A percentile compares a stretch with the other conserved stretches of the same genome.
These are phyloP conservation scores for Artemia sp. DNA, from an alignment of 2,888 invertebrate genomes.

Conservation along the genomic window DNA sequence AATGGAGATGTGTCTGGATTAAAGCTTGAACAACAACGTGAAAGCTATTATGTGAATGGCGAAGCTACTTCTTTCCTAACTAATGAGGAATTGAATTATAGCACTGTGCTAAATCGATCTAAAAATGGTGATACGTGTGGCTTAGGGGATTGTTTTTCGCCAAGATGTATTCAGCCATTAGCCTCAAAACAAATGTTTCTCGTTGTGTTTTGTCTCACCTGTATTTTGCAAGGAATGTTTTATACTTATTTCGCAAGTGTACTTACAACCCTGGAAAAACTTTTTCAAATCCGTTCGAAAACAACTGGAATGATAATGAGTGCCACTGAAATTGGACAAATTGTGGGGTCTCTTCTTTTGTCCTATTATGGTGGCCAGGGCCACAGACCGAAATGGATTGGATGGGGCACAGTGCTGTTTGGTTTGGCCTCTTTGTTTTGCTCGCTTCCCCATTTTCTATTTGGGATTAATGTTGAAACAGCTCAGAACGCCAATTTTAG, in stretches of 20 bases:
- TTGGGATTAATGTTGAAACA: slow-evolving; percentile 36
- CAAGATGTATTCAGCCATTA: slow-evolving; percentile 49
- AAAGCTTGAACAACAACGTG: background rate
- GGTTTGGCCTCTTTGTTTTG: slow-evolving; percentile 69
- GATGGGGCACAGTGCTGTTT: slow-evolving; percentile 74
- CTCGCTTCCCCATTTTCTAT: slow-evolving; percentile 69
- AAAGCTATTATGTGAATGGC: slow-evolving; percentile 6
- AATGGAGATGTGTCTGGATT: slow-evolving; percentile 11
- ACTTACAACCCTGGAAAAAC: slow-evolving; percentile 78
- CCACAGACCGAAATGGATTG: slow-evolving; percentile 82
- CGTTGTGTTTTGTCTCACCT: slow-evolving; percentile 46
- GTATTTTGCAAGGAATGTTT: slow-evolving; percentile 51
- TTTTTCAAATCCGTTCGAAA: slow-evolving; percentile 77
- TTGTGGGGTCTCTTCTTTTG: slow-evolving; percentile 66
- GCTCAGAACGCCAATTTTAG: background rate
- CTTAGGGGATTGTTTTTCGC: slow-evolving; percentile 52
- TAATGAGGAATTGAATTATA: background rate
- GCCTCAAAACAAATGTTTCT: slow-evolving; percentile 76
- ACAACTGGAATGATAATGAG: slow-evolving; percentile 75
- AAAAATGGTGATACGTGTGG: slow-evolving; percentile 42
- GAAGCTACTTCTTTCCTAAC: slow-evolving; percentile 5
- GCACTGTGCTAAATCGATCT: background rate
- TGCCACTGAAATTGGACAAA: slow-evolving; percentile 82
- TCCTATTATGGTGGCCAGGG: slow-evolving; percentile 81
- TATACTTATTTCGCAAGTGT: slow-evolving; percentile 85